Evolutionary conservation across 1,140 invertebrate species (phyloP).

Genomic region (Dendrolimus kikuchii): DNA sequence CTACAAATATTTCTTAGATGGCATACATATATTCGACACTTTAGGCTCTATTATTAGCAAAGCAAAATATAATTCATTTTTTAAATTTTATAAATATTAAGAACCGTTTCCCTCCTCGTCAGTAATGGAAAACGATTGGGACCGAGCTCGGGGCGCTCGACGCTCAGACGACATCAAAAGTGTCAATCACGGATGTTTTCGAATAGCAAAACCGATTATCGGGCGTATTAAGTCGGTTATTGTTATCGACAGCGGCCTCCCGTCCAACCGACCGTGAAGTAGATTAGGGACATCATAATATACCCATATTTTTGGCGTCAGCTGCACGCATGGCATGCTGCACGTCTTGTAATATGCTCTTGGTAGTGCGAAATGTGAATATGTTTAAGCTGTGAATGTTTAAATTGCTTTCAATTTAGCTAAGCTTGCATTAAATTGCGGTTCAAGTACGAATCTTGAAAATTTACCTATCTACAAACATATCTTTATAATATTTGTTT

Average conservation of each 20-base stretch:
- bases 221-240: conserved; percentile 68
- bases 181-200: conserved; percentile 67
- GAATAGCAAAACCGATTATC: conserved; percentile 71
- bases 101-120: conserved; percentile 11
- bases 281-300: conserved; percentile 70
- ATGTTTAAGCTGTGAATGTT: no score
- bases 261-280: conserved; percentile 56
- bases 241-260: conserved; percentile 59
- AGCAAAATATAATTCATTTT: no score
- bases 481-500: no score
- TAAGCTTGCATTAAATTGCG: no score
- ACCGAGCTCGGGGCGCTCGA: conserved; percentile 30
- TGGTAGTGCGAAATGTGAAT: no score
- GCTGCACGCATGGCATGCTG: conserved; percentile 61
- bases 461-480: no score
- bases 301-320: conserved; percentile 64
- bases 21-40: no score
- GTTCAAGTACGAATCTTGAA: no score
- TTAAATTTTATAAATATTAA: not conserved
- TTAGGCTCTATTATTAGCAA: no score
- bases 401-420: no score
- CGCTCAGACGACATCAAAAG: conserved; percentile 58
- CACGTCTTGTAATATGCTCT: conserved; percentile 25
- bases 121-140: conserved; percentile 37
- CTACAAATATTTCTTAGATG: no score